Conservation (phyloP, 1,140 invertebrate genomes). For the Lordiphosa collinella region DNA sequence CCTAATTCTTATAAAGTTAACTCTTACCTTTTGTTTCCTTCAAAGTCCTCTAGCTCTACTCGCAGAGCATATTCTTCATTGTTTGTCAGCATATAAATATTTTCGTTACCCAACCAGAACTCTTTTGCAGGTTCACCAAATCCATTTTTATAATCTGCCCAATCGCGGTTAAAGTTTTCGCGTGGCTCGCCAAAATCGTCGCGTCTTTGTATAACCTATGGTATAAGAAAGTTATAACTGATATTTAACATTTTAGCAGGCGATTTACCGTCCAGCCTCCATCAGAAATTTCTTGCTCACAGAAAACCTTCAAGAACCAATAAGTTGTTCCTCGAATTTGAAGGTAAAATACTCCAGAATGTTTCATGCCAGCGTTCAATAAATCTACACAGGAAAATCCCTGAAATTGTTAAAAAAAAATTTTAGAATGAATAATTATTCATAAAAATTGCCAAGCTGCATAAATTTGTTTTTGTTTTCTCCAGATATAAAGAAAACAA, state of each 20-base stretch:
- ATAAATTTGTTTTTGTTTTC: too few species aligned
- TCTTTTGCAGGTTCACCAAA: conserved; percentile 94
- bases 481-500: too few species aligned
- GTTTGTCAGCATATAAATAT: conserved; percentile 96
- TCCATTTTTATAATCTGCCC: conserved; percentile 97
- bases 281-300: conserved; percentile 93
- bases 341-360: conserved; percentile 93
- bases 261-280: conserved; percentile 95
- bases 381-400: conserved; percentile 93
- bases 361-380: conserved; percentile 89
- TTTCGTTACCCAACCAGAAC: conserved; percentile 97
- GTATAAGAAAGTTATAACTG: conserved; percentile 20
- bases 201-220: conserved; percentile 91
- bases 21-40: conserved; percentile 91
- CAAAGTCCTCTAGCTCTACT: conserved; percentile 95
- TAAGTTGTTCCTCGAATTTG: conserved; percentile 93
- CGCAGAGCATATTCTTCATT: conserved; percentile 94
- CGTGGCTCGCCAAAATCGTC: conserved; percentile 92
- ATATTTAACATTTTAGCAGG: neutral
- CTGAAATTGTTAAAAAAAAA: conserved; percentile 76
- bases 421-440: neutral
- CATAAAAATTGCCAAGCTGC: too few species aligned
- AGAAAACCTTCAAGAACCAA: conserved; percentile 95
- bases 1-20: neutral
- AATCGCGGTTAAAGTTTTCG: conserved; percentile 96